phyloP scores from a whole-genome alignment of 2,797 vertebrate genomes.

The Scolopax bukidnonensis region DNA sequence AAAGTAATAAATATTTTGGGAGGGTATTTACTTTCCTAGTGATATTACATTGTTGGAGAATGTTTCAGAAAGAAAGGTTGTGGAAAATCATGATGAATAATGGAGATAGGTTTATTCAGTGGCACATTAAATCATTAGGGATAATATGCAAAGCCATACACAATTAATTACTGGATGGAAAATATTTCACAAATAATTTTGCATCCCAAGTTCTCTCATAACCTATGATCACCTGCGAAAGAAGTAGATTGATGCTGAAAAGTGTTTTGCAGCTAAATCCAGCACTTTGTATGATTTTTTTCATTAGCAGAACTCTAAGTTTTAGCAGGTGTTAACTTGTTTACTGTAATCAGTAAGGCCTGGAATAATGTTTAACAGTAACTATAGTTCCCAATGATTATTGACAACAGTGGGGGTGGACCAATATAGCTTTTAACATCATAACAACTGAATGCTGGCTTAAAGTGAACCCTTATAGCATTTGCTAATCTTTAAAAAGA shows the following conservation, averaged over 20 bases:
- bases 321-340: background rate
- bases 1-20: background rate
- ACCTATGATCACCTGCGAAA: background rate
- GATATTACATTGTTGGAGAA: background rate
- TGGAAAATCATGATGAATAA: background rate
- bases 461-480: background rate
- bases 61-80: background rate
- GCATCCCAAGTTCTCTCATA: background rate
- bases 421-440: background rate
- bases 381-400: background rate
- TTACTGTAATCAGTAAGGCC: background rate
- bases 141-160: background rate
- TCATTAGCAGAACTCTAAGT: background rate
- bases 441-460: background rate
- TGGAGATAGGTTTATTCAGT: background rate
- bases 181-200: background rate
- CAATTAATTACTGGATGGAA: background rate
- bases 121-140: background rate
- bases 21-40: background rate
- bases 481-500: background rate
- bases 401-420: background rate
- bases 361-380: background rate
- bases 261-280: background rate
- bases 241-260: background rate
- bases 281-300: background rate